These are phyloP conservation scores for Pantherophis vulpinus DNA, from an alignment of 2,797 vertebrate species.

Conservation along the genomic window DNA sequence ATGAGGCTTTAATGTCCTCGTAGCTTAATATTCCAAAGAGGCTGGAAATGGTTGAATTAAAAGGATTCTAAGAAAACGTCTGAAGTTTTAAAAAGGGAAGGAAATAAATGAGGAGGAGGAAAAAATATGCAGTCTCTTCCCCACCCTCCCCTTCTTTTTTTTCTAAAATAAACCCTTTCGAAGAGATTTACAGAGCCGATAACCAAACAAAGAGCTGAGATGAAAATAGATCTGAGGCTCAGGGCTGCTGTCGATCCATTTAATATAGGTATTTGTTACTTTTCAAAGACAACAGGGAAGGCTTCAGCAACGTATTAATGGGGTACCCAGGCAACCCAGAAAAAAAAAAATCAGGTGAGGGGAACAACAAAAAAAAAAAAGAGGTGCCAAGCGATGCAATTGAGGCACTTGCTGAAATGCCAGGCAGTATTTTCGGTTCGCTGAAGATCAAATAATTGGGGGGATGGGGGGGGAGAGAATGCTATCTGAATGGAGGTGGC, in stretches of 20 bases:
- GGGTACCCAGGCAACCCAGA: not conserved
- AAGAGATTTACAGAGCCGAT: constrained; percentile 33
- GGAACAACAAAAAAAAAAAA: not conserved
- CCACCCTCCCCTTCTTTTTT: no score
- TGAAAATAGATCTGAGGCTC: constrained; percentile 36
- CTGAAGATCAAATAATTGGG: not conserved
- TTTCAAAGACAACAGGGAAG: constrained; percentile 25
- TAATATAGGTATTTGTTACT: constrained; percentile 30
- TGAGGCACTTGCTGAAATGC: not conserved
- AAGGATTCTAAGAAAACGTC: constrained; percentile 10
- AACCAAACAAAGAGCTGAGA: constrained; percentile 24
- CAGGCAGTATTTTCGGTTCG: not conserved
- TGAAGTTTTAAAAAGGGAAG: not conserved
- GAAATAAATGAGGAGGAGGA: not conserved
- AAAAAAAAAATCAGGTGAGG: not conserved
- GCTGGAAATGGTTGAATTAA: constrained; percentile 18
- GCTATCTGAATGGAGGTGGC: not conserved
- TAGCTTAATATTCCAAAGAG: constrained; percentile 8
- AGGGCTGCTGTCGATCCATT: constrained; percentile 24
- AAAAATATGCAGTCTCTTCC: not conserved
- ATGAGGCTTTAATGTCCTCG: not conserved
- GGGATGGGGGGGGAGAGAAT: no score
- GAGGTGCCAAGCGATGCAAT: not conserved
- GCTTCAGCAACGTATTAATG: constrained; percentile 6
- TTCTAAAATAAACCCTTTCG: constrained; percentile 15